These are phyloP conservation scores for Synanthedon vespiformis DNA, from an alignment of 2,888 invertebrate species.

Conservation along the genomic window DNA sequence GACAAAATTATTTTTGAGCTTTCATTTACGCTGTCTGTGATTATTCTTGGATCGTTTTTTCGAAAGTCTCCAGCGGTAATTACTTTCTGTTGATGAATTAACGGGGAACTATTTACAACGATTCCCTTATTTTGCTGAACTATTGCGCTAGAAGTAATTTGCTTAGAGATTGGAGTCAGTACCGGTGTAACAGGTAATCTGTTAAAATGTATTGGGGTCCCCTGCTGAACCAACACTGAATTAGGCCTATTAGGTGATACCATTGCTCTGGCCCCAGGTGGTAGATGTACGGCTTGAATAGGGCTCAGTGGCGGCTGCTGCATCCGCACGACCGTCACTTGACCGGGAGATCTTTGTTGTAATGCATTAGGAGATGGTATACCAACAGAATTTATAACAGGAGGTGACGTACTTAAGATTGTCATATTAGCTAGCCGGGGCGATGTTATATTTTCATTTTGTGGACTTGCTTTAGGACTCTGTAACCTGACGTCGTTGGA, in stretches of 20 bases:
- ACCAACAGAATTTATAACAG: slow-evolving; percentile 41
- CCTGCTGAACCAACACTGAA: slow-evolving; percentile 59
- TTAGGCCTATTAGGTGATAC: slow-evolving; percentile 57
- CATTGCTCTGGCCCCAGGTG: slow-evolving; percentile 47
- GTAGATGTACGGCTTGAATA: slow-evolving; percentile 52
- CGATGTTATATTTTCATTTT: slow-evolving; percentile 44
- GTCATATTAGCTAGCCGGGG: slow-evolving; percentile 52
- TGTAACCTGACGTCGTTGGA: slow-evolving; percentile 46
- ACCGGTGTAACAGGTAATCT: slow-evolving; percentile 72
- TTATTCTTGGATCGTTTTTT: slow-evolving; percentile 35
- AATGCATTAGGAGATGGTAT: slow-evolving; percentile 47
- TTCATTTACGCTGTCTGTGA: slow-evolving; percentile 32
- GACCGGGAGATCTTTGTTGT: slow-evolving; percentile 53
- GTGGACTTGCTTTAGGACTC: slow-evolving; percentile 50
- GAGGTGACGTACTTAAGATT: slow-evolving; percentile 46
- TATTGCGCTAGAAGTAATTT: slow-evolving; percentile 60
- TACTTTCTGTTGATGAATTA: slow-evolving; percentile 50
- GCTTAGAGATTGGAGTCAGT: slow-evolving; percentile 68
- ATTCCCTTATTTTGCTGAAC: slow-evolving; percentile 46
- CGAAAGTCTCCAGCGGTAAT: slow-evolving; percentile 31
- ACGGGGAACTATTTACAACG: slow-evolving; percentile 24
- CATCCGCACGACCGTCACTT: slow-evolving; percentile 65
- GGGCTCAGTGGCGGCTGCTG: slow-evolving; percentile 61
- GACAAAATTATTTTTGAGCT: slow-evolving; percentile 55
- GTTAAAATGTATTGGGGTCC: slow-evolving; percentile 58